Percentiles rank a stretch among this genome's conserved stretches.
Conservation (phyloP, 2,113 vertebrate species). For the Indicator indicator region DNA sequence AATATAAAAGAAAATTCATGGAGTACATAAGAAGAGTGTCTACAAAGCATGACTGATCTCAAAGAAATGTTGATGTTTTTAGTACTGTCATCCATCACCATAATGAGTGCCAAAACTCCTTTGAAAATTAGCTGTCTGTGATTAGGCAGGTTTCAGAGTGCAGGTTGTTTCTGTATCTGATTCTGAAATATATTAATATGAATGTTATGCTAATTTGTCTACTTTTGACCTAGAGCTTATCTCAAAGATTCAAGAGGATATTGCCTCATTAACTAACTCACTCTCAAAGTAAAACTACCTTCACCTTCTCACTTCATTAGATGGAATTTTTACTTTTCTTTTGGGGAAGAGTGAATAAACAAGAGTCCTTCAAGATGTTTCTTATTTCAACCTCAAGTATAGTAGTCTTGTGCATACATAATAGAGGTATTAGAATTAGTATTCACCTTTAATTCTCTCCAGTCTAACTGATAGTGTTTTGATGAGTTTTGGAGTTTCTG, state of each 20-base stretch:
- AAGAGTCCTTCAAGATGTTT: constrained; percentile 49
- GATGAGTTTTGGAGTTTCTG: constrained; percentile 56
- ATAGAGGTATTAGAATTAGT: constrained; percentile 42
- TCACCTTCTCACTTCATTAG: constrained; percentile 74
- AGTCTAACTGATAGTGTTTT: constrained; percentile 52
- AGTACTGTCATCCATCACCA: constrained; percentile 86
- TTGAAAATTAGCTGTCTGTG: constrained; percentile 85
- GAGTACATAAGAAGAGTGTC: constrained; percentile 14
- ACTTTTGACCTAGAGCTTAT: constrained; percentile 80
- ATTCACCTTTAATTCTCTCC: constrained; percentile 41
- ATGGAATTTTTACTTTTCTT: constrained; percentile 41
- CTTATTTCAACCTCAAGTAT: constrained; percentile 49
- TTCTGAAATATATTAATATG: constrained; percentile 82
- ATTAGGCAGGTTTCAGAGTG: constrained; percentile 83
- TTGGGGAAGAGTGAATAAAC: constrained; percentile 57
- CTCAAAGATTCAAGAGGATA: constrained; percentile 78
- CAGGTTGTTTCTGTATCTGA: constrained; percentile 73
- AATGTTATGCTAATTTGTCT: constrained; percentile 82
- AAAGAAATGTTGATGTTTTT: constrained; percentile 70
- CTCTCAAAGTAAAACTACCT: constrained; percentile 63
- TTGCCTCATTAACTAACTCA: constrained; percentile 76
- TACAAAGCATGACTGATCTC: constrained; percentile 46
- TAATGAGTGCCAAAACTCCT: constrained; percentile 85
- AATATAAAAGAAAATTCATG: constrained; percentile 20
- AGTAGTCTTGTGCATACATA: constrained; percentile 28